These are phyloP conservation scores for Lepeophtheirus salmonis DNA, from an alignment of 1,140 invertebrate genomes.

Conservation along the genomic window DNA sequence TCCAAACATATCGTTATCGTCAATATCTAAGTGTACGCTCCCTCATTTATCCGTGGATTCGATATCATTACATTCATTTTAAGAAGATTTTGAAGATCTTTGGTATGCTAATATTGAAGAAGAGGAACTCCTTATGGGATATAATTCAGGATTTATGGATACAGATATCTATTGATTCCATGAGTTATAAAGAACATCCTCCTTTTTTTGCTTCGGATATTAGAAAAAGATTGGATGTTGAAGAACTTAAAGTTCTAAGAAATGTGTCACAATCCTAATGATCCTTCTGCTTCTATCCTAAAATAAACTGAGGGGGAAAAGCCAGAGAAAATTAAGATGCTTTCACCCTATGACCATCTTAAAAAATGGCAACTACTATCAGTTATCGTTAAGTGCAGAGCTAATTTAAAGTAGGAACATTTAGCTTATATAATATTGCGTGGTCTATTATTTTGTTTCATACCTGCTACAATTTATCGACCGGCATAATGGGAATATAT, in stretches of 20 bases:
- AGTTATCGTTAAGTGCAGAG: constrained; percentile 94
- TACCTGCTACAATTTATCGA: constrained; percentile 63
- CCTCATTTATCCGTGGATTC: too few relatives aligned
- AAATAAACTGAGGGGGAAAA: constrained; percentile 37
- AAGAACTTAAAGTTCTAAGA: constrained; percentile 45
- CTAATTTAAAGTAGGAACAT: constrained; percentile 87
- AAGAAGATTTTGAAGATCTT: too few relatives aligned
- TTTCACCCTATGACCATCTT: constrained; percentile 83
- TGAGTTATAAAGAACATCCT: constrained; percentile 54
- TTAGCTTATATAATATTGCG: constrained; percentile 89
- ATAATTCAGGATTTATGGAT: constrained; percentile 41
- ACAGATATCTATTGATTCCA: constrained; percentile 76
- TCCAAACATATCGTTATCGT: too few relatives aligned
- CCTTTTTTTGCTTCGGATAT: constrained; percentile 80
- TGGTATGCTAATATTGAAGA: too few relatives aligned
- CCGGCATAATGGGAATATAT: constrained; percentile 96
- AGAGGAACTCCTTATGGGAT: too few relatives aligned
- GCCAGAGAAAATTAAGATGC: constrained; percentile 61
- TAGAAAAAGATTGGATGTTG: constrained; percentile 54
- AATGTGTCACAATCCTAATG: constrained; percentile 78
- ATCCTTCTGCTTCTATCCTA: constrained; percentile 84
- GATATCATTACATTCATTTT: too few relatives aligned
- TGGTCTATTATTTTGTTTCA: constrained; percentile 88
- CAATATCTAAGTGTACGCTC: too few relatives aligned
- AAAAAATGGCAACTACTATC: constrained; percentile 74